phyloP scores from a whole-genome alignment of 2,888 invertebrate genomes.

The Drosophila mulleri region DNA sequence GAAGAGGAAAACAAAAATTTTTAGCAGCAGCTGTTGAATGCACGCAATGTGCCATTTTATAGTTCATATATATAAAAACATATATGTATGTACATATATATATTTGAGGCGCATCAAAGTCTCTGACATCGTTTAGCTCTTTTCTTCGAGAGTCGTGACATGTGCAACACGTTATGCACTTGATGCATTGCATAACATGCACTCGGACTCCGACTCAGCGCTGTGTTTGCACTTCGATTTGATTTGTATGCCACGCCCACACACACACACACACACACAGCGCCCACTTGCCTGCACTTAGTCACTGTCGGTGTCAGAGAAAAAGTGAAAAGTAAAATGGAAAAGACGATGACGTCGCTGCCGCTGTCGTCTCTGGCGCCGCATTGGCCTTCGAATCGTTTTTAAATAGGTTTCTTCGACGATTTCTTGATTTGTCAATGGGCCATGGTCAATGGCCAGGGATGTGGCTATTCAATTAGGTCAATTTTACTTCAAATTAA shows the following conservation, averaged over 20 bases:
- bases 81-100: background rate
- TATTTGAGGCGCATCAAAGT: background rate
- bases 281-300: conserved; percentile 53
- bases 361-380: background rate
- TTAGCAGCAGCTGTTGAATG: conserved; percentile 47
- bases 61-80: background rate
- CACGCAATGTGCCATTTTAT: conserved; percentile 12
- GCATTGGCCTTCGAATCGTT: conserved; percentile 40
- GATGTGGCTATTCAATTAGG: conserved; percentile 39
- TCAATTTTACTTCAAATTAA: conserved; percentile 33
- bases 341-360: conserved; percentile 8
- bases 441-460: conserved; percentile 14
- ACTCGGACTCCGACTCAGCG: conserved; percentile 13
- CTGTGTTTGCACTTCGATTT: conserved; percentile 32
- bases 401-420: conserved; percentile 33
- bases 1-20: conserved; percentile 5
- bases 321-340: background rate
- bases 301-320: conserved; percentile 56
- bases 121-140: background rate
- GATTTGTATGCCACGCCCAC: conserved; percentile 26
- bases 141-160: conserved; percentile 1
- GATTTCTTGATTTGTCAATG: conserved; percentile 26
- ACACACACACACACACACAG: conserved; percentile 22
- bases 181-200: conserved; percentile 42
- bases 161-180: conserved; percentile 46